Evolutionary conservation across 1,140 invertebrate species (phyloP).

Genomic region (Drosophila pallidifrons): DNA sequence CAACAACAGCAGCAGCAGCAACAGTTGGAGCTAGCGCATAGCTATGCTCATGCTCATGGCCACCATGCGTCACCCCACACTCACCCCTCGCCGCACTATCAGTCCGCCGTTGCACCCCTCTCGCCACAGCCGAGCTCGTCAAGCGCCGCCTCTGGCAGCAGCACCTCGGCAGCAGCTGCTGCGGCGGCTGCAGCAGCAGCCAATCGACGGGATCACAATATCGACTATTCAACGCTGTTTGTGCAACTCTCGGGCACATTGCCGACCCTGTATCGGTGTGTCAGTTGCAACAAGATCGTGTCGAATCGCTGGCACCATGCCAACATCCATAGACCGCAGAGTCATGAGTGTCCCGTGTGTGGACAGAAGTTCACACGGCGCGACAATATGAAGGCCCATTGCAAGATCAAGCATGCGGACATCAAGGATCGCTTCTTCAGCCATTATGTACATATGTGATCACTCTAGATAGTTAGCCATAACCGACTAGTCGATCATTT

Average conservation of each 20-base stretch:
- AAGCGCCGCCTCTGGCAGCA: slow-evolving; percentile 39
- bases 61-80: slow-evolving; percentile 47
- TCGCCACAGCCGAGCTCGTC: slow-evolving; percentile 64
- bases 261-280: slow-evolving; percentile 83
- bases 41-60: slow-evolving; percentile 32
- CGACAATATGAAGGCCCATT: slow-evolving; percentile 90
- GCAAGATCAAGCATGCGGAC: slow-evolving; percentile 89
- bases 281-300: slow-evolving; percentile 89
- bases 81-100: slow-evolving; percentile 63
- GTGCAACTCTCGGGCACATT: slow-evolving; percentile 83
- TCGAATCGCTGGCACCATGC: slow-evolving; percentile 90
- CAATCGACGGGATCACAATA: slow-evolving; percentile 84
- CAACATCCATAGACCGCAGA: slow-evolving; percentile 89
- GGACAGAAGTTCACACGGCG: slow-evolving; percentile 89
- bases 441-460: slow-evolving; percentile 86
- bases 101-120: slow-evolving; percentile 24
- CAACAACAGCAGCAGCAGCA: slow-evolving; percentile 25
- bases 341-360: slow-evolving; percentile 89
- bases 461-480: slow-evolving; percentile 83
- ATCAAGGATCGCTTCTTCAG: slow-evolving; percentile 85
- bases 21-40: slow-evolving; percentile 48
- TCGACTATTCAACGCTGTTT: slow-evolving; percentile 84
- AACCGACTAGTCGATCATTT: neutral
- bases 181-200: slow-evolving; percentile 73
- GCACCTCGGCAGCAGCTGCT: slow-evolving; percentile 50